Base-by-base conservation (phyloP, 1,140 invertebrate genomes). In the Bicyclus anynana region DNA sequence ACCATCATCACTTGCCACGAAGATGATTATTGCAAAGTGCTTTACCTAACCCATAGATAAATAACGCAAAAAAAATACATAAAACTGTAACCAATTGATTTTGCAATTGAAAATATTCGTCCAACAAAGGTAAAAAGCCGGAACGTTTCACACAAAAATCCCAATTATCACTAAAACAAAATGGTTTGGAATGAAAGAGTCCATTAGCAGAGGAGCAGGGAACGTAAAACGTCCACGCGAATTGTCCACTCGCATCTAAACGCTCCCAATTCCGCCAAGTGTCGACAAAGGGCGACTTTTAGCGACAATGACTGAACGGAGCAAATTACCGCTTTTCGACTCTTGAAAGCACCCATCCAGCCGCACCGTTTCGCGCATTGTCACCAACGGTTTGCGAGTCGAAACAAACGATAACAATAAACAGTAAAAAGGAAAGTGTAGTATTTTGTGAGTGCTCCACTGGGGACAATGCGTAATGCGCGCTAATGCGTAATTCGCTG, bases 351-450 rank as follows among this genome's bases (percentile, higher is more conserved):
- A 74, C 62, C 67, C 77, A 77, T 67, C 77, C 69, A 72, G 66
- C 64, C 80, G 83, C 76, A 80, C 73, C 73, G 75, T 51, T 64
- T 69, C 67, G 62, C 72, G 59, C 76, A 77, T 84, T 84, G 80
- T 82, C 67, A 71, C 16, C 63, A 67, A 79, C 74, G 79, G 82
- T 85, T 87, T 85, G 84, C 80, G 71, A 63, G 55, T 62, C 77
- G 80, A 85, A 85, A 84, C 80, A 84, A 83, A 79, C 72, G 80
- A 74, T 75, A 72, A 82, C 82, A 85, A 85, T 85, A 85, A 85
- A 83, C 79, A 84, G 70, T 81, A 77, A 84, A 84, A 85, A 85
- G 77, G 78, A 85, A 83, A 84, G 81, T 84, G 77, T 84, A 87
- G 75, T 78, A 78, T 84, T 85, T 84, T 84, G 77, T 71, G 78